Evolutionary conservation across 1,140 invertebrate species (phyloP).

Genomic region (Papilio polyxenes): DNA sequence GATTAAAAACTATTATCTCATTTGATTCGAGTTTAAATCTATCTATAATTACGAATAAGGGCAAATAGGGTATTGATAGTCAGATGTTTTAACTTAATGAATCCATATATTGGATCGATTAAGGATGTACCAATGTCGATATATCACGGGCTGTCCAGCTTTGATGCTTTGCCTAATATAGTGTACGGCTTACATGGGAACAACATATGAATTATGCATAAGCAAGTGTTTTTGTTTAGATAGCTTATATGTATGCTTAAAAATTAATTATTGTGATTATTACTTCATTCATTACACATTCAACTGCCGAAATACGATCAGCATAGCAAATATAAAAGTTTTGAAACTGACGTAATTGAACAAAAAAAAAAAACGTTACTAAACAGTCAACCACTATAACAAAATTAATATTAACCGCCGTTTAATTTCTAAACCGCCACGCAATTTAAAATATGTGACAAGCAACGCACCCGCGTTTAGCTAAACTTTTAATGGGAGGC

Average conservation of each 20-base stretch:
- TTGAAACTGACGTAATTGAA: too few species aligned
- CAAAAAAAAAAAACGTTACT: too few species aligned
- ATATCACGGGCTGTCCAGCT: slow-evolving; percentile 51
- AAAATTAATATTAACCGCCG: neutral
- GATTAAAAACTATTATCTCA: slow-evolving; percentile 17
- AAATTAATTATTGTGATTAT: neutral
- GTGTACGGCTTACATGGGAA: neutral
- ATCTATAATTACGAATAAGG: slow-evolving; percentile 49
- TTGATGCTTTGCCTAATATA: slow-evolving; percentile 41
- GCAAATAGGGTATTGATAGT: slow-evolving; percentile 48
- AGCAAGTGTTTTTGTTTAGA: neutral
- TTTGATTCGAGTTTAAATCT: slow-evolving; percentile 37
- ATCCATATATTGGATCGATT: slow-evolving; percentile 54
- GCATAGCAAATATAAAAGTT: too few species aligned
- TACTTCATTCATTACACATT: too few species aligned
- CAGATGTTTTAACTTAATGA: slow-evolving; percentile 48
- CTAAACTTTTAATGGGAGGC: slow-evolving; percentile 29
- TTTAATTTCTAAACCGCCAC: neutral
- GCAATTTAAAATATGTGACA: neutral
- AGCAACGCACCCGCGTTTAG: slow-evolving; percentile 18
- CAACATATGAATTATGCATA: neutral
- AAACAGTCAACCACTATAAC: too few species aligned
- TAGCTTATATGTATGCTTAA: neutral
- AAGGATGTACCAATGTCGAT: slow-evolving; percentile 46
- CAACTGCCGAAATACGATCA: too few species aligned